phyloP scores from a whole-genome alignment of 2,888 invertebrate genomes.

The Drosophila basisetae region DNA sequence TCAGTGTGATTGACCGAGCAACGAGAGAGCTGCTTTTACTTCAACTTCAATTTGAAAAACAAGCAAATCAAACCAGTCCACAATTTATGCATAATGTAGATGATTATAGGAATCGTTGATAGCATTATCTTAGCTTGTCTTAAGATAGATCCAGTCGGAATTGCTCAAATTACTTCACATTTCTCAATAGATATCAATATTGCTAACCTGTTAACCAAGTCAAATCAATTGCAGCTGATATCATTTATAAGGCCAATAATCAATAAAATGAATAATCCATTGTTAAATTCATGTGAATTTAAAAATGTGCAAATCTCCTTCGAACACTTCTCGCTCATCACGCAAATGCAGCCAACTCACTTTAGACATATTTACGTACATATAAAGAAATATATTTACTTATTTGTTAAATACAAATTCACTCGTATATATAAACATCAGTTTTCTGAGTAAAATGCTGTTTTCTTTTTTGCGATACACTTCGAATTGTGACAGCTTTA shows the following conservation, averaged over 20 bases:
- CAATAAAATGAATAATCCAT: not conserved
- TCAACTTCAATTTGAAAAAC: not conserved
- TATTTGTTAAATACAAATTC: not conserved
- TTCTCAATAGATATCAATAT: no score
- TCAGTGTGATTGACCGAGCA: constrained; percentile 11
- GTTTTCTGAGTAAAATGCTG: not conserved
- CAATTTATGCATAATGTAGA: not conserved
- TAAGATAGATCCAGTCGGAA: no score
- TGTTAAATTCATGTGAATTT: not conserved
- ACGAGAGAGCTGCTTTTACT: no score
- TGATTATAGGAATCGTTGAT: not conserved
- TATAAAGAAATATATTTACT: not conserved
- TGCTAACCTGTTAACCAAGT: no score
- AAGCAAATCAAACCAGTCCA: not conserved
- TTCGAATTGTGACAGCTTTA: not conserved
- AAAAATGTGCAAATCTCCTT: not conserved
- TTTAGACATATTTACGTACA: not conserved
- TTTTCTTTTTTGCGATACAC: not conserved
- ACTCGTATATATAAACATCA: not conserved
- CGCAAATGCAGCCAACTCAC: not conserved
- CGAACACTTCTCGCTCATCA: not conserved
- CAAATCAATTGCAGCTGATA: not conserved
- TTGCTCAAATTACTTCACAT: no score
- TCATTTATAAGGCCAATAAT: not conserved
- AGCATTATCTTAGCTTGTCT: not conserved